A percentile compares a stretch with the other conserved stretches of the same genome.
Conservation (phyloP, 1,140 invertebrate genomes). For the Pseudachorutes palmiensis region DNA sequence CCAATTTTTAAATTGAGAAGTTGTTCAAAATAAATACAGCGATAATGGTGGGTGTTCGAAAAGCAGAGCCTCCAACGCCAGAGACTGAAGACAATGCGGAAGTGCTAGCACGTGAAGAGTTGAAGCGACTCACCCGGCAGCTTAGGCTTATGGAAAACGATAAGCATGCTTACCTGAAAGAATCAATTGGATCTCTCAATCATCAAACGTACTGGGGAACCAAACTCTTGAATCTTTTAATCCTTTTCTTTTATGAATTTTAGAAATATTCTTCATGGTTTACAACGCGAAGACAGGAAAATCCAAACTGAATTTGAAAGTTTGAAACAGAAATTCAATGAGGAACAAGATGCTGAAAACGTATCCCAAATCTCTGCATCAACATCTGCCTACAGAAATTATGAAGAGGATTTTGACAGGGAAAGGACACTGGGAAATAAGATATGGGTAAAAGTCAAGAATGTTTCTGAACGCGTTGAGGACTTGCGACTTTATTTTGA, state of each 20-base stretch:
- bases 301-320: slow-evolving; percentile 16
- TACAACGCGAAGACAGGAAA: slow-evolving; percentile 13
- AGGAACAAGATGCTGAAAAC: slow-evolving; percentile 1
- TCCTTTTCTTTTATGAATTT: slow-evolving; percentile 6
- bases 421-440: slow-evolving; percentile 13
- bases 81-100: slow-evolving; percentile 34
- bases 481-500: slow-evolving; percentile 23
- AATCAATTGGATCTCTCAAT: slow-evolving; percentile 30
- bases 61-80: background rate
- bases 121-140: slow-evolving; percentile 24
- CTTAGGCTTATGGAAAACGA: slow-evolving; percentile 38
- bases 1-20: no score
- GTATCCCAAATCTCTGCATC: background rate
- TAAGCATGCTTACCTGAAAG: slow-evolving; percentile 35
- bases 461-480: slow-evolving; percentile 10
- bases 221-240: background rate
- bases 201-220: slow-evolving; percentile 26
- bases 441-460: slow-evolving; percentile 23
- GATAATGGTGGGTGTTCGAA: slow-evolving; percentile 15
- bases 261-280: slow-evolving; percentile 6
- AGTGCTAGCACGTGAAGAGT: slow-evolving; percentile 29
- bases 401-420: slow-evolving; percentile 2
- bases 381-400: background rate
- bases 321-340: background rate
- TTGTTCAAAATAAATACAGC: no score